Percentiles rank a stretch among this genome's conserved stretches.
These are phyloP conservation scores for Tarsius wallacei DNA, from an alignment of 2,797 vertebrate species.

Conservation along the genomic window DNA sequence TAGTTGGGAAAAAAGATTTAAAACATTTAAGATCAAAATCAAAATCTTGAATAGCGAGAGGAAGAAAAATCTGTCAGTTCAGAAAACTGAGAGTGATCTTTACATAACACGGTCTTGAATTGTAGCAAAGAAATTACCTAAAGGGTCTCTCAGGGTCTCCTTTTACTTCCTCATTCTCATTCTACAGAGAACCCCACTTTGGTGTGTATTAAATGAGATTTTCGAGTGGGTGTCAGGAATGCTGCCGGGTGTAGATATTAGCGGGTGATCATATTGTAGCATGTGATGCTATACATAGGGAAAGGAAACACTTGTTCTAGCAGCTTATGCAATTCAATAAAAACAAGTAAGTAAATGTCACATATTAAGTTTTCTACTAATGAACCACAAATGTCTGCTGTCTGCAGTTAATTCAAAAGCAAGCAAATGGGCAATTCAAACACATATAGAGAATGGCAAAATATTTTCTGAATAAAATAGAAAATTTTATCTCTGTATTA, in stretches of 20 bases:
- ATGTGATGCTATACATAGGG: neutral
- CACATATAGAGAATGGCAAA: neutral
- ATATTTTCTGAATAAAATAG: neutral
- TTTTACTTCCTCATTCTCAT: neutral
- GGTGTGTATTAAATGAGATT: neutral
- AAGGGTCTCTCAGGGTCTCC: neutral
- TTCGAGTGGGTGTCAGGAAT: neutral
- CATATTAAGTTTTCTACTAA: neutral
- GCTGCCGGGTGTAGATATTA: neutral
- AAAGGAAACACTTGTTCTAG: neutral
- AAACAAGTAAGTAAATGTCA: neutral
- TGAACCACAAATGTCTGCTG: neutral
- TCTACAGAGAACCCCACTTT: neutral
- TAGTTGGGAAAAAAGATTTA: neutral
- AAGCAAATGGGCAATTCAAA: conserved; percentile 46
- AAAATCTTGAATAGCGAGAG: conserved; percentile 20
- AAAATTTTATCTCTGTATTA: neutral
- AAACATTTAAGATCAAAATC: conserved; percentile 67
- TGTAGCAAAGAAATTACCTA: neutral
- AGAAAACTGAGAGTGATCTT: conserved; percentile 4
- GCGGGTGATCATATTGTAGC: neutral
- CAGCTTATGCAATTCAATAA: neutral
- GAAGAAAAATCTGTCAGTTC: neutral
- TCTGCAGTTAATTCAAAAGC: neutral
- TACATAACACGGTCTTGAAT: neutral